A percentile compares a stretch with the other conserved stretches of the same genome.
phyloP scores from a whole-genome alignment of 2,888 invertebrate genomes.

The Theretra japonica region DNA sequence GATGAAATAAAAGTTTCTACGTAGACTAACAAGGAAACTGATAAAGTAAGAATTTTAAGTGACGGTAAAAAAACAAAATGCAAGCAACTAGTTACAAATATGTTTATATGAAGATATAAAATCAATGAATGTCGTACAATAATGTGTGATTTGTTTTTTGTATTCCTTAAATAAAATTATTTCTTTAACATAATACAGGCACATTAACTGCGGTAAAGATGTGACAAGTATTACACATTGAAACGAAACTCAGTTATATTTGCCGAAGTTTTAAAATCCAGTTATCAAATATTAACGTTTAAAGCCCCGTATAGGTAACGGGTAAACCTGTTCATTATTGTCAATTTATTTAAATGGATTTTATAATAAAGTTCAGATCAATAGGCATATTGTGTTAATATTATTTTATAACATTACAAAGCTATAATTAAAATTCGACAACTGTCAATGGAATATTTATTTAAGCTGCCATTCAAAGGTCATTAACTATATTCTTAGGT shows the following conservation, averaged over 20 bases:
- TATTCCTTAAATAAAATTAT: too few species aligned
- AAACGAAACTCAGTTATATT: neutral
- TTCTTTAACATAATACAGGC: too few species aligned
- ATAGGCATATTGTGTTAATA: neutral
- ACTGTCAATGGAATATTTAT: too few species aligned
- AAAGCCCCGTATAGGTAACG: slow-evolving; percentile 10
- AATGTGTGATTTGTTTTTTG: too few species aligned
- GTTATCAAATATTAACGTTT: neutral
- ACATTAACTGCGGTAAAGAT: neutral
- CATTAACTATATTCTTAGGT: too few species aligned
- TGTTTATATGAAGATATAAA: neutral
- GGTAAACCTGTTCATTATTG: slow-evolving; percentile 28
- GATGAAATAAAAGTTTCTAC: neutral
- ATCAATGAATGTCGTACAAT: neutral
- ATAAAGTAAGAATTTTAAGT: neutral
- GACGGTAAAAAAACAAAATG: too few species aligned
- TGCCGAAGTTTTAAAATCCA: neutral
- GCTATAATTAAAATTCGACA: too few species aligned
- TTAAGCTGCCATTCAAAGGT: too few species aligned
- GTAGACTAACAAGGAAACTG: neutral
- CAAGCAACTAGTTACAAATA: too few species aligned
- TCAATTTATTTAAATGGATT: slow-evolving; percentile 33
- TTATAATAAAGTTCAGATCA: neutral
- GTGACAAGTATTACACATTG: neutral
- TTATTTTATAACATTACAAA: neutral